These are phyloP conservation scores for Pomatostomus ruficeps DNA, from an alignment of 2,113 vertebrate genomes.

Conservation along the genomic window DNA sequence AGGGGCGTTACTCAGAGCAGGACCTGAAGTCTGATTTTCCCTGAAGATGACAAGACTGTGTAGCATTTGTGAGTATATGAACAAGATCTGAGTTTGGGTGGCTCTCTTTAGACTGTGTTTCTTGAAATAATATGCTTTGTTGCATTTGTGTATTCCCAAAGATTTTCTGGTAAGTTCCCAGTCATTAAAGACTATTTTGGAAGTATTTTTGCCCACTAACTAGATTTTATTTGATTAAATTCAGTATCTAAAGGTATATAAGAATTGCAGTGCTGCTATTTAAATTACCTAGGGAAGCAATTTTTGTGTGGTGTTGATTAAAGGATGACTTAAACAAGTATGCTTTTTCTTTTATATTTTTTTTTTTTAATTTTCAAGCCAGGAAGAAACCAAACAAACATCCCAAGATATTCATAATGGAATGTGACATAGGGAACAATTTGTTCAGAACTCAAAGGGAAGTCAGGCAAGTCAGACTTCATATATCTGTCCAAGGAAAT, in stretches of 20 bases:
- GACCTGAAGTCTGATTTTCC: background rate
- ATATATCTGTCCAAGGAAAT: background rate
- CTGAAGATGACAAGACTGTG: background rate
- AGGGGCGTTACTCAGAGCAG: background rate
- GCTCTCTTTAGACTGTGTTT: background rate
- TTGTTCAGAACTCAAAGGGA: constrained; percentile 11
- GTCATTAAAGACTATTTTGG: background rate
- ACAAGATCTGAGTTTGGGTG: background rate
- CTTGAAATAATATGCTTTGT: background rate
- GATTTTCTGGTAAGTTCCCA: background rate
- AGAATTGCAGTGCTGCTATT: background rate
- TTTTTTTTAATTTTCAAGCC: background rate
- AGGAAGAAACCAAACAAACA: background rate
- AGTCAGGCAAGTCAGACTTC: background rate
- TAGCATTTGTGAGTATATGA: background rate
- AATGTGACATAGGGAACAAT: background rate
- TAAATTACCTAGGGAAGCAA: background rate
- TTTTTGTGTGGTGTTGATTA: background rate
- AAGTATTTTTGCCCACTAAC: background rate
- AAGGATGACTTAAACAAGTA: background rate
- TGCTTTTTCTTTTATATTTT: background rate
- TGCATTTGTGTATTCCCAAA: background rate
- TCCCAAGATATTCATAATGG: background rate
- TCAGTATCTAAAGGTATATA: background rate
- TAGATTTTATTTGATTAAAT: background rate